Evolutionary conservation across 2,113 vertebrate genomes (phyloP).

Genomic region (Forbesichthys papilliferus): DNA sequence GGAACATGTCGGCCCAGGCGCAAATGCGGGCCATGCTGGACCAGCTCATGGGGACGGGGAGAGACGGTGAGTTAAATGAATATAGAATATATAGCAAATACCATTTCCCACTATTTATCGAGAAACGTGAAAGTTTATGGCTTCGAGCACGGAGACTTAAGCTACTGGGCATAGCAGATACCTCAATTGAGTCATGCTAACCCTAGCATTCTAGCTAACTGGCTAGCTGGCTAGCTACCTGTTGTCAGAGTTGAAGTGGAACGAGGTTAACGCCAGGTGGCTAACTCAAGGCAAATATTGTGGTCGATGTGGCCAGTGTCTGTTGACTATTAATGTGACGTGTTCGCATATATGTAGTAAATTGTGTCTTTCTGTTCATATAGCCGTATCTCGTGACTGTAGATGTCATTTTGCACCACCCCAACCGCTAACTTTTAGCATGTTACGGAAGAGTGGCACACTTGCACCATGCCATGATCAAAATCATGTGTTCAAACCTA

Average conservation of each 20-base stretch:
- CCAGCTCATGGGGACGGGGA: slow-evolving; percentile 96
- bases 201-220: slow-evolving; percentile 27
- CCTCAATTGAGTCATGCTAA: slow-evolving; percentile 30
- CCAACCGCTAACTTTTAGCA: slow-evolving; percentile 20
- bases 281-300: not conserved
- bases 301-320: not conserved
- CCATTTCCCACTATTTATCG: no score
- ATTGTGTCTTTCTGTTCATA: not conserved
- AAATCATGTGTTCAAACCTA: no score
- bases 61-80: slow-evolving; percentile 85
- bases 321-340: not conserved
- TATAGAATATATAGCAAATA: no score
- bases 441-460: no score
- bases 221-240: slow-evolving; percentile 56
- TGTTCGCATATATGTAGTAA: not conserved
- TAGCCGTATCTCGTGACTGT: not conserved
- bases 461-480: no score
- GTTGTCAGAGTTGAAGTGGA: slow-evolving; percentile 41
- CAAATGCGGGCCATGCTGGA: slow-evolving; percentile 99
- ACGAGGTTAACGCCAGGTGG: not conserved
- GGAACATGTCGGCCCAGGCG: slow-evolving; percentile 94
- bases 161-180: no score
- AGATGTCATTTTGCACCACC: not conserved
- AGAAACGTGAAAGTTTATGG: no score
- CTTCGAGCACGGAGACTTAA: no score